These are phyloP conservation scores for Timandra comae DNA, from an alignment of 2,888 invertebrate species.

Conservation along the genomic window DNA sequence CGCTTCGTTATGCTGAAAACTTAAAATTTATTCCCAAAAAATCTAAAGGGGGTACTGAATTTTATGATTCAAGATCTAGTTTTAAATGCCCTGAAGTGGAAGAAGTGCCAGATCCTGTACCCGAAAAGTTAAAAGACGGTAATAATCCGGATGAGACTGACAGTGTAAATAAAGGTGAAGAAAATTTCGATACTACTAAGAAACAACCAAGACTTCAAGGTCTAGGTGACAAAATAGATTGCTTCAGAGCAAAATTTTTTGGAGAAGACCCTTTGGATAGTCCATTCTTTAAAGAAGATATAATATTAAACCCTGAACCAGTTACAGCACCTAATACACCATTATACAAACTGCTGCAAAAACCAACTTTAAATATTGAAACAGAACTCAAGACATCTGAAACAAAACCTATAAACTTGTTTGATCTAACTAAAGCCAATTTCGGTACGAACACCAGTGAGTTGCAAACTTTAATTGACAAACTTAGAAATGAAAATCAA, in stretches of 20 bases:
- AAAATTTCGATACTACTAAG: conserved; percentile 37
- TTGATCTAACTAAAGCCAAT: conserved; percentile 12
- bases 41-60: conserved; percentile 80
- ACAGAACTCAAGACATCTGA: conserved; percentile 13
- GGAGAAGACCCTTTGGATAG: conserved; percentile 85
- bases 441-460: conserved; percentile 13
- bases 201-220: conserved; percentile 74
- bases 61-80: conserved; percentile 80
- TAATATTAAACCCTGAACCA: conserved; percentile 66
- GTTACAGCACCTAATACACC: conserved; percentile 35
- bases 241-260: conserved; percentile 84
- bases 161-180: conserved; percentile 31
- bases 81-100: conserved; percentile 75
- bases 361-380: neutral
- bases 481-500: conserved; percentile 11
- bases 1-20: conserved; percentile 81
- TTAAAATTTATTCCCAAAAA: conserved; percentile 79
- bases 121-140: conserved; percentile 60
- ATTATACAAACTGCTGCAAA: conserved; percentile 30
- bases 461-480: neutral
- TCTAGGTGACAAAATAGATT: conserved; percentile 84
- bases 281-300: conserved; percentile 81
- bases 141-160: conserved; percentile 42
- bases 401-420: conserved; percentile 15
- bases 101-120: conserved; percentile 71